Conservation (phyloP, 1,140 invertebrate species). For the Lucilia cuprina region DNA sequence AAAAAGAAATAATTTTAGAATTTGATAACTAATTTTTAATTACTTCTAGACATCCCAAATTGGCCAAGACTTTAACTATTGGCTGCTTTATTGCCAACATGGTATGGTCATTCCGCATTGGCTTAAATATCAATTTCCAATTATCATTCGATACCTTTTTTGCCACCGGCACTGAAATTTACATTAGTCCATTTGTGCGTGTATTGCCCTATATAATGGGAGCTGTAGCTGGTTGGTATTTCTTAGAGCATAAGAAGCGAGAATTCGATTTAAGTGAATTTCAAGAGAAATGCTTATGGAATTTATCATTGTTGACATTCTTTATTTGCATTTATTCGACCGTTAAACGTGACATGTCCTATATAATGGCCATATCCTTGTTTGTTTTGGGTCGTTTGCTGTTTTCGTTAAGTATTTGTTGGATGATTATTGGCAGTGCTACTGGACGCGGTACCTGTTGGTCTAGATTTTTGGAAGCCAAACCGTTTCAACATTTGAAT, state of each 20-base stretch:
- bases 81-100: slow-evolving; percentile 45
- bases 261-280: slow-evolving; percentile 45
- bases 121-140: slow-evolving; percentile 49
- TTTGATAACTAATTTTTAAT: slow-evolving; percentile 10
- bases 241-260: slow-evolving; percentile 42
- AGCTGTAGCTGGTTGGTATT: slow-evolving; percentile 51
- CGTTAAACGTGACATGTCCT: slow-evolving; percentile 53
- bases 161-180: slow-evolving; percentile 53
- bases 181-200: slow-evolving; percentile 58
- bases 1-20: neutral
- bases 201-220: slow-evolving; percentile 57
- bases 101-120: slow-evolving; percentile 49
- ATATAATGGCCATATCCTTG: slow-evolving; percentile 45
- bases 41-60: slow-evolving; percentile 44
- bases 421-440: slow-evolving; percentile 60
- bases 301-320: slow-evolving; percentile 47
- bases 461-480: slow-evolving; percentile 55
- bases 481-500: slow-evolving; percentile 57
- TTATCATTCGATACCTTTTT: slow-evolving; percentile 56
- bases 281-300: slow-evolving; percentile 49
- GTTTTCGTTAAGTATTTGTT: slow-evolving; percentile 52
- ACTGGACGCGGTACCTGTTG: slow-evolving; percentile 52
- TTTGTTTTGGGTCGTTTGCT: slow-evolving; percentile 50
- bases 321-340: slow-evolving; percentile 53
- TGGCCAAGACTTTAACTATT: slow-evolving; percentile 42